phyloP scores from a whole-genome alignment of 2,113 vertebrate genomes.

The Lophura nycthemera region DNA sequence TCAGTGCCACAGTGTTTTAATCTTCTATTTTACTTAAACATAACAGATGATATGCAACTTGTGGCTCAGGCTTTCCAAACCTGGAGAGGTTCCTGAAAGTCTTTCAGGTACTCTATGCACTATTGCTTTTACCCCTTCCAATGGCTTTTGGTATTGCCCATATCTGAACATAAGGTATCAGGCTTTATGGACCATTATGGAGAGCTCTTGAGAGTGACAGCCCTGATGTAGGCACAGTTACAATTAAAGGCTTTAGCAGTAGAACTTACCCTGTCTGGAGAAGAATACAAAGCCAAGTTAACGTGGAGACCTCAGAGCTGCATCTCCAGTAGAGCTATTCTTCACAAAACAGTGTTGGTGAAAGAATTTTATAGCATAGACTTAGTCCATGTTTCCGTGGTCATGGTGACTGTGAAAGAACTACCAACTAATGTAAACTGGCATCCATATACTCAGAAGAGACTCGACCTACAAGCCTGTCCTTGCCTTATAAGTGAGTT shows the following conservation, averaged over 20 bases:
- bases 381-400: not conserved
- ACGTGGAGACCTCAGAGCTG: not conserved
- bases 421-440: not conserved
- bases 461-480: not conserved
- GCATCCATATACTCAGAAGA: not conserved
- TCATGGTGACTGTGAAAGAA: not conserved
- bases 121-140: not conserved
- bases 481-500: not conserved
- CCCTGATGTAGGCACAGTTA: not conserved
- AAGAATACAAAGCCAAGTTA: not conserved
- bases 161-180: not conserved
- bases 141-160: not conserved
- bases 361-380: not conserved
- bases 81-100: not conserved
- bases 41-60: not conserved
- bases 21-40: not conserved
- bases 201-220: not conserved
- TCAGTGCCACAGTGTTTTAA: not conserved
- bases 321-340: not conserved
- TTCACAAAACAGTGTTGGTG: not conserved
- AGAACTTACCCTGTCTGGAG: slow-evolving; percentile 15
- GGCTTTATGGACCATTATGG: not conserved
- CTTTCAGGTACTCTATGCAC: not conserved
- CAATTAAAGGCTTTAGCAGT: not conserved
- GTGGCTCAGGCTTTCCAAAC: not conserved